Evolutionary conservation across 64 coral and sea anemone species (phyloP).

Genomic region (Pocillopora damicornis): DNA sequence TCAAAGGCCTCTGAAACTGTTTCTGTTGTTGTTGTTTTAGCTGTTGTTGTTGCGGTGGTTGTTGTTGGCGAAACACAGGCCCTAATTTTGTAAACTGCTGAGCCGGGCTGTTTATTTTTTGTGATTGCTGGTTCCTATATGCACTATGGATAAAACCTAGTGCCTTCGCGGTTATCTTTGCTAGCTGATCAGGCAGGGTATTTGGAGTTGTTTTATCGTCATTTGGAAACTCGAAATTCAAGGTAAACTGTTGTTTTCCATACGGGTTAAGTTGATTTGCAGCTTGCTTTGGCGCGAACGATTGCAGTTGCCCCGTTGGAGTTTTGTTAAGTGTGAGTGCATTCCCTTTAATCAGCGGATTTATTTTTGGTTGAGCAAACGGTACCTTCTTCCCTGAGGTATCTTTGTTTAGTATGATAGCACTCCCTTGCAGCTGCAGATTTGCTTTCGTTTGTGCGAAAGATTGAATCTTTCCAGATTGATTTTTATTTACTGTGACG

Average conservation of each 20-base stretch:
- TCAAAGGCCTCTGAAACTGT: neutral
- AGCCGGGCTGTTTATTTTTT: neutral
- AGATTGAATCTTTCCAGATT: neutral
- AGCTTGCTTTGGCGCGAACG: neutral
- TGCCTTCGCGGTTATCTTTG: conserved; percentile 9
- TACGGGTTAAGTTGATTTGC: neutral
- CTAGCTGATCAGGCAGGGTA: conserved; percentile 1
- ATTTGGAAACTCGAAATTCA: neutral
- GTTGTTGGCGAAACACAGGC: neutral
- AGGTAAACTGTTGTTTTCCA: neutral
- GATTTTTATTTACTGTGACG: neutral
- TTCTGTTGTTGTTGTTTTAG: conserved; percentile 1
- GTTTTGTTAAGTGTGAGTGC: neutral
- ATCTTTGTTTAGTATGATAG: no score
- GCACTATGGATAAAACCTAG: neutral
- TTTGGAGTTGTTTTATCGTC: neutral
- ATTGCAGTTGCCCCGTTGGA: neutral
- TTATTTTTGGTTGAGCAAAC: neutral
- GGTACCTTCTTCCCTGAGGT: no score
- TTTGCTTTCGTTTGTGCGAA: neutral
- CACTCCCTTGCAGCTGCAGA: no score
- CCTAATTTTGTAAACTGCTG: neutral
- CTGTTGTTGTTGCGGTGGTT: neutral
- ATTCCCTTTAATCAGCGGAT: neutral
- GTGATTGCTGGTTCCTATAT: neutral